A percentile compares a stretch with the other conserved stretches of the same genome.
phyloP scores from a whole-genome alignment of 2,113 vertebrate species.

The Daphoenositta chrysoptera region DNA sequence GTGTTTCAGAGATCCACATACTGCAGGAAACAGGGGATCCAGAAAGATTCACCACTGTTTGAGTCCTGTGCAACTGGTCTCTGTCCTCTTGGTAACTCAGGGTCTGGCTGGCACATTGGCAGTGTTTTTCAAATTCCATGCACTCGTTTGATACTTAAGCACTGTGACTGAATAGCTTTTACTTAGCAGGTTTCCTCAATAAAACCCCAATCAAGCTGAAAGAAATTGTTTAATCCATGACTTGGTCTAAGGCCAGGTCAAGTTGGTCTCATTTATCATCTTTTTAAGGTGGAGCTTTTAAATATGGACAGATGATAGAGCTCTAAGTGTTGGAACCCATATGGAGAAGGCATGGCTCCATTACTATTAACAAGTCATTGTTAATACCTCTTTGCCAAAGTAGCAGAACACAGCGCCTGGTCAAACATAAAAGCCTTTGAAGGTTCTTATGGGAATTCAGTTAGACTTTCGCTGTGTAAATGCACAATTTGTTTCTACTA shows the following conservation, averaged over 20 bases:
- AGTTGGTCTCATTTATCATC: conserved; percentile 80
- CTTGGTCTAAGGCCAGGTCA: conserved; percentile 74
- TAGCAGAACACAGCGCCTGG: conserved; percentile 65
- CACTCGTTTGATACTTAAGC: conserved; percentile 72
- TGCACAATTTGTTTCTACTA: conserved; percentile 72
- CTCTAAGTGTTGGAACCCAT: conserved; percentile 53
- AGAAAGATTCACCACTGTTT: not conserved
- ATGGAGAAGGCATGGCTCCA: conserved; percentile 62
- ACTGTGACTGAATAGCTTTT: conserved; percentile 75
- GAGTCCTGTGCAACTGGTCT: conserved; percentile 21
- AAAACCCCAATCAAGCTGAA: conserved; percentile 74
- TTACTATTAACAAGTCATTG: conserved; percentile 60
- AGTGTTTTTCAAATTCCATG: conserved; percentile 73
- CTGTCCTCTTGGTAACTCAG: conserved; percentile 57
- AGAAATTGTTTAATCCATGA: conserved; percentile 79
- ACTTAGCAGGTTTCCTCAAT: conserved; percentile 71
- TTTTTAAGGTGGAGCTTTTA: conserved; percentile 73
- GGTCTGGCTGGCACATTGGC: conserved; percentile 71
- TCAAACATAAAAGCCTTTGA: conserved; percentile 71
- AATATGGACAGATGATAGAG: conserved; percentile 69
- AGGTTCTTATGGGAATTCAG: conserved; percentile 66
- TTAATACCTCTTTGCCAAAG: conserved; percentile 74
- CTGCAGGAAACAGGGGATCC: not conserved
- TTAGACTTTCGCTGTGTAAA: conserved; percentile 63
- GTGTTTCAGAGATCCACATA: not conserved